Evolutionary conservation across 2,888 invertebrate species (phyloP).

Genomic region (Apocheima hispidaria): DNA sequence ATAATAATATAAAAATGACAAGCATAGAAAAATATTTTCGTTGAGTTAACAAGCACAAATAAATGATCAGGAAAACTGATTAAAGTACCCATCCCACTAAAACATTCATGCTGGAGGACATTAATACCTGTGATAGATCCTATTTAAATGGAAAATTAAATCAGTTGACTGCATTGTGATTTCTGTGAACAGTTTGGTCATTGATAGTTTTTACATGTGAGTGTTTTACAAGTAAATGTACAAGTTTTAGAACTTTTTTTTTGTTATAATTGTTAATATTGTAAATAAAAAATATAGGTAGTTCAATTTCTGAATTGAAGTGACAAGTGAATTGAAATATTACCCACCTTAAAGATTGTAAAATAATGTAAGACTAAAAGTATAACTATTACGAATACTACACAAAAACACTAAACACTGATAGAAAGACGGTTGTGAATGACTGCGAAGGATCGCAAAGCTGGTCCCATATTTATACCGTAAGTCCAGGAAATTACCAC

Average conservation of each 20-base stretch:
- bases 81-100: slow-evolving; percentile 16
- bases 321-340: no score
- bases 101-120: slow-evolving; percentile 36
- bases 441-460: slow-evolving; percentile 1
- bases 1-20: no score
- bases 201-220: slow-evolving; percentile 45
- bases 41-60: no score
- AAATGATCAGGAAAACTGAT: no score
- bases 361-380: no score
- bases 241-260: no score
- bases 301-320: no score
- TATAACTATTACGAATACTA: background rate
- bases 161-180: slow-evolving; percentile 52
- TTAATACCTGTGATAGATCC: slow-evolving; percentile 38
- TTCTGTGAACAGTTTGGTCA: slow-evolving; percentile 61
- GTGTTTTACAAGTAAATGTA: slow-evolving; percentile 42
- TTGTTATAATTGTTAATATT: no score
- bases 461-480: slow-evolving; percentile 59
- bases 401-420: background rate
- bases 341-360: no score
- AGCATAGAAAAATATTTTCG: no score
- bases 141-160: slow-evolving; percentile 35
- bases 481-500: slow-evolving; percentile 59
- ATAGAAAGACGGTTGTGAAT: slow-evolving; percentile 8
- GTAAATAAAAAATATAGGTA: no score